Conservation (phyloP, 2,113 vertebrate species). For the Seriola dumerili region DNA sequence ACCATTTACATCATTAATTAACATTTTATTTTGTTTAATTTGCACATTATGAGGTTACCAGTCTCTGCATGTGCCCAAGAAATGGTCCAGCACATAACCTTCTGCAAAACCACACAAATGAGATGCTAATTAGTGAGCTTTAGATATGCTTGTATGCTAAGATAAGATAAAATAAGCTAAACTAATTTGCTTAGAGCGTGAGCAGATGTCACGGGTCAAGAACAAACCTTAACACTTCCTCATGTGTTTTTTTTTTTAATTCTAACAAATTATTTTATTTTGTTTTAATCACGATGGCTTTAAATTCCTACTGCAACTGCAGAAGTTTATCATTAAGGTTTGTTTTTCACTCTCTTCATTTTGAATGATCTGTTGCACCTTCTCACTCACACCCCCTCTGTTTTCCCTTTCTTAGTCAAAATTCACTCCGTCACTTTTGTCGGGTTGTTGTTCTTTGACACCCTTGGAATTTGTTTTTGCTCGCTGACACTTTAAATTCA, state of each 20-base stretch:
- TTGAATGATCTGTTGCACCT: neutral
- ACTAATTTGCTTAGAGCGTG: no score
- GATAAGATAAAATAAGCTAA: neutral
- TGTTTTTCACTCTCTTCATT: neutral
- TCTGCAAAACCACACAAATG: neutral
- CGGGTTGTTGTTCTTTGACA: no score
- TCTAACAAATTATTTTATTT: neutral
- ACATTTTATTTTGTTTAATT: no score
- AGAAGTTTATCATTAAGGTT: no score
- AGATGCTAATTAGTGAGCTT: neutral
- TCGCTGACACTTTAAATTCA: conserved; percentile 1
- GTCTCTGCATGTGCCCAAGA: neutral
- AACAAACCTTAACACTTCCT: neutral
- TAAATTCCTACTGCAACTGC: neutral
- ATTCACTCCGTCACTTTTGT: no score
- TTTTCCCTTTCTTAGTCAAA: no score
- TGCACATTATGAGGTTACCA: neutral
- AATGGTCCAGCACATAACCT: neutral
- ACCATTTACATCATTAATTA: no score
- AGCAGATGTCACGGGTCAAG: no score
- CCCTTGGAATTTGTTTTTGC: neutral
- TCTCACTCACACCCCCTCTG: neutral
- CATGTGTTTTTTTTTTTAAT: neutral
- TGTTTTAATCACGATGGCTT: neutral
- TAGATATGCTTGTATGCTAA: neutral